Evolutionary conservation across 2,888 invertebrate species (phyloP), one percentile per base, ranked within the genome.

Genomic region (Acleris sparsana): DNA sequence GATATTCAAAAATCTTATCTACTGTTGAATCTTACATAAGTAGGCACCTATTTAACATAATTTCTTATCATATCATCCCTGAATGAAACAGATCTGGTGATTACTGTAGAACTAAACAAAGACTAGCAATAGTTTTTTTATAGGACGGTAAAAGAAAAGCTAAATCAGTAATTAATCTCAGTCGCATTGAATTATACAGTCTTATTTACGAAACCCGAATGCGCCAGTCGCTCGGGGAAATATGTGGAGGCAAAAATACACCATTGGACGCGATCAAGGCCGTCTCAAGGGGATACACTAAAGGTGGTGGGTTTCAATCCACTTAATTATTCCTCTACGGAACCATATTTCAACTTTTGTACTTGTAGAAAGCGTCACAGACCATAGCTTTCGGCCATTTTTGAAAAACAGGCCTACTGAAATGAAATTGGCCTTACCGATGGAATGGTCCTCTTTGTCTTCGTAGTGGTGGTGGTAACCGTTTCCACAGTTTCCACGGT

Each of bases 391-490:
- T 33, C 13, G 33, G 11, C 3, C 33, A 33, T 33, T 33, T 33
- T 33, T 33, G 11, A 11, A 33, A 33, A 9, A 33, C 33, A 33
- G 11, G 33, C 33, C 33, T 33, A 29, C 0, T 29, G 29, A 3
- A 39, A 39, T 43, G 18, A 16, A 33, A 39, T 13, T 20, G 7
- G 16, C 55, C 91, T 90, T 85, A 91, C 91, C 82, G 83, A 77
- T 58, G 80, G 79, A 29, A 75, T 63, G 44, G 78, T 80, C 66
- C 71, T 76, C 66, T 68, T 82, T 20, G 52, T 68, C 73, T 81
- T 86, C 46, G 85, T 87, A 62, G 85, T 88, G 62, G 88, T 90
- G 39, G 89, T 92, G 74, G 90, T 92, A 73, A 88, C 75, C 53
- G 89, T 91, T 74, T 91, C 90, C 72, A 85, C 82, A 58, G 88